Evolutionary conservation across 2,113 vertebrate species (phyloP).

Genomic region (Dipodomys stephensi): DNA sequence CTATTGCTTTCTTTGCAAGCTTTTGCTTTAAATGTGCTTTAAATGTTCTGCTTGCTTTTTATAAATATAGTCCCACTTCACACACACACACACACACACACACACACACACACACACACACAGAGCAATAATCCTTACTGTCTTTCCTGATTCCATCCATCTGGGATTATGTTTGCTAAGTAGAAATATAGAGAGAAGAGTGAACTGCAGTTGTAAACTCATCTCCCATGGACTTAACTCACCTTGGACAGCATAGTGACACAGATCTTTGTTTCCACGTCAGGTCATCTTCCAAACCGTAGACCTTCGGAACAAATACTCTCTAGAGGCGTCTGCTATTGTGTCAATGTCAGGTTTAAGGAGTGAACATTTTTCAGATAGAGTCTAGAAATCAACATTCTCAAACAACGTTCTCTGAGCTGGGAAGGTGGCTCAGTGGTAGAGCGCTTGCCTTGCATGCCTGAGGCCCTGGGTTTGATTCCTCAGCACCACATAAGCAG

Average conservation of each 20-base stretch:
- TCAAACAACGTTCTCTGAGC: neutral
- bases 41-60: neutral
- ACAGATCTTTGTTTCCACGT: neutral
- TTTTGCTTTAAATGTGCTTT: neutral
- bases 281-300: neutral
- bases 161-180: neutral
- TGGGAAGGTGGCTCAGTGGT: too few relatives aligned
- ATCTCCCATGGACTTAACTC: neutral
- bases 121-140: constrained; percentile 34
- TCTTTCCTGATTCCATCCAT: neutral
- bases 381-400: constrained; percentile 39
- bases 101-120: neutral
- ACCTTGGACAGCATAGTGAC: neutral
- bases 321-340: neutral
- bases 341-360: constrained; percentile 34
- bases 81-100: too few relatives aligned
- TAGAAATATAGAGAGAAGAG: neutral
- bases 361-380: constrained; percentile 34
- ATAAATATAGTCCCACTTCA: neutral
- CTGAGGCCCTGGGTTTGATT: too few relatives aligned
- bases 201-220: neutral
- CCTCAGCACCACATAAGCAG: too few relatives aligned
- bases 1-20: neutral
- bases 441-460: too few relatives aligned
- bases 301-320: neutral